phyloP scores from a whole-genome alignment of 2,888 invertebrate genomes.

The Nycteola revayana region DNA sequence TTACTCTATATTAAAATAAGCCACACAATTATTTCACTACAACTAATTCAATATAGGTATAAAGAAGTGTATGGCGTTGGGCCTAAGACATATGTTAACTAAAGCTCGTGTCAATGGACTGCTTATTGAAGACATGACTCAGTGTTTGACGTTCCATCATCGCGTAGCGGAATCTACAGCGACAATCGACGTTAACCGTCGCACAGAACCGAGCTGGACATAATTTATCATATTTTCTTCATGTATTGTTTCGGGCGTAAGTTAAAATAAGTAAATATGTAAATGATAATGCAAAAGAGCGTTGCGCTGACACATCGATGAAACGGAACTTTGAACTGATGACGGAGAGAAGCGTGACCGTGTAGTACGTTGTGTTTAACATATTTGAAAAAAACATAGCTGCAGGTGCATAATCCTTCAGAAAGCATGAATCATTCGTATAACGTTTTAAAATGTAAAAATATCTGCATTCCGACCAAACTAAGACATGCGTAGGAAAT shows the following conservation, averaged over 20 bases:
- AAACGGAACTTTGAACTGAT: constrained; percentile 12
- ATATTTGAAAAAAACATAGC: too few species aligned
- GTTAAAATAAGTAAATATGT: constrained; percentile 20
- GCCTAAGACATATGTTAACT: constrained; percentile 28
- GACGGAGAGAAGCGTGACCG: too few species aligned
- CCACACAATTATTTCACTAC: too few species aligned
- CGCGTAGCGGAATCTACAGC: constrained; percentile 39
- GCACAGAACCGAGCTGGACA: constrained; percentile 26
- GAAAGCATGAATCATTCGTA: constrained; percentile 7
- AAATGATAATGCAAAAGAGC: constrained; percentile 15
- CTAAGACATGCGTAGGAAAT: constrained; percentile 19
- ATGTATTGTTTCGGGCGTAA: constrained; percentile 11
- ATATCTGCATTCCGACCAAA: constrained; percentile 6
- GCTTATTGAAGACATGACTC: constrained; percentile 45
- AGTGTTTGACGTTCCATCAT: constrained; percentile 36
- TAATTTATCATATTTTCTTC: constrained; percentile 25
- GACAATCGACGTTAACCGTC: constrained; percentile 27
- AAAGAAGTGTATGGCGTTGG: too few species aligned
- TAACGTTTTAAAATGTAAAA: neutral
- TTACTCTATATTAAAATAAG: too few species aligned
- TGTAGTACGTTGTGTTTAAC: too few species aligned
- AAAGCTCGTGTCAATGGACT: constrained; percentile 54
- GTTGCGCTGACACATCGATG: constrained; percentile 17
- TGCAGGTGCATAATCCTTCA: constrained; percentile 5
- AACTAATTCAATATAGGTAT: too few species aligned